phyloP scores from a whole-genome alignment of 2,888 invertebrate species.

The Chelonus formosanus region DNA sequence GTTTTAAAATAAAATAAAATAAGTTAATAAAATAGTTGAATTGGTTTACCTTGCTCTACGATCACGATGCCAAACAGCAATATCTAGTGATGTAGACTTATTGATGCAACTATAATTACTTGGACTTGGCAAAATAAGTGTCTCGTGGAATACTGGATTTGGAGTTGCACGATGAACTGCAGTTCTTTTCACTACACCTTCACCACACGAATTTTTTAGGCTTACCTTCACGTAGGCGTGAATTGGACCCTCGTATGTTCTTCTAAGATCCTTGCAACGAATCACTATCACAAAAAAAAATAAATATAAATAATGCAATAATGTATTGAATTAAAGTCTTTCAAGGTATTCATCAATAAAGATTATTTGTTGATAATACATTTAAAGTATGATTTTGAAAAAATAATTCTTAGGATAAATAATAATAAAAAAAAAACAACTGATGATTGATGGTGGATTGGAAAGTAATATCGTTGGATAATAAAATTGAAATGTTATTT shows the following conservation, averaged over 20 bases:
- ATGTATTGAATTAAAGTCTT: too few species aligned
- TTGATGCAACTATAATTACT: slow-evolving; percentile 62
- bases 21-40: slow-evolving; percentile 31
- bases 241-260: slow-evolving; percentile 74
- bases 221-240: slow-evolving; percentile 85
- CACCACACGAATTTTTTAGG: slow-evolving; percentile 62
- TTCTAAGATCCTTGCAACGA: slow-evolving; percentile 78
- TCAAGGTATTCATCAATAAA: too few species aligned
- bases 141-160: slow-evolving; percentile 83
- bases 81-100: slow-evolving; percentile 71
- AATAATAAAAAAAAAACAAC: not conserved
- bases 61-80: slow-evolving; percentile 89
- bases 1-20: too few species aligned
- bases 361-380: too few species aligned
- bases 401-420: not conserved
- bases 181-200: slow-evolving; percentile 78
- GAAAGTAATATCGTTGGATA: not conserved
- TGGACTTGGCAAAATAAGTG: slow-evolving; percentile 75
- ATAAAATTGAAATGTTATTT: not conserved
- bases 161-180: slow-evolving; percentile 82
- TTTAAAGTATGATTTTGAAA: too few species aligned
- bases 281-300: slow-evolving; percentile 69
- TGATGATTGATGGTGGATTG: not conserved
- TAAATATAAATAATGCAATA: slow-evolving; percentile 4
- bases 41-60: slow-evolving; percentile 78